These are phyloP conservation scores for Caenorhabditis plicata DNA, from an alignment of 2,888 invertebrate genomes.

Conservation along the genomic window DNA sequence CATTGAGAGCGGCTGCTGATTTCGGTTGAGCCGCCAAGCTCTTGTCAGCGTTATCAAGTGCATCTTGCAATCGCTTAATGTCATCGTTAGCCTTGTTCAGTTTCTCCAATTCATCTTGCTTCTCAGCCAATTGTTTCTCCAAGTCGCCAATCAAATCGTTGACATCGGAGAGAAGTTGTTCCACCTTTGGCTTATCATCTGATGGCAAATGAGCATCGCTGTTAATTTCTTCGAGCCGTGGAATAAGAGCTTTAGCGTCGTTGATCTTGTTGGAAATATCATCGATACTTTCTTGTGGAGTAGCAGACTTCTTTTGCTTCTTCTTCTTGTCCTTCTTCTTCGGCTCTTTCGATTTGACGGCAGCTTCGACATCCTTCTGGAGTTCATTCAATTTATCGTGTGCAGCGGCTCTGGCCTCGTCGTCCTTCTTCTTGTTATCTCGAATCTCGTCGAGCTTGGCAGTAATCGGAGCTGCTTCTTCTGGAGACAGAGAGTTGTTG, in stretches of 20 bases:
- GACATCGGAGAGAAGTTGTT: conserved; percentile 1
- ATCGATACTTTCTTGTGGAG: conserved; percentile 2
- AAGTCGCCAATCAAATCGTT: neutral
- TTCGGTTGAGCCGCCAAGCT: conserved; percentile 9
- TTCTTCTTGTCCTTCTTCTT: conserved; percentile 8
- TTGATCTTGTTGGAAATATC: conserved; percentile 8
- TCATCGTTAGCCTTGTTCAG: conserved; percentile 9
- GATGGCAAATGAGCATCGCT: conserved; percentile 1
- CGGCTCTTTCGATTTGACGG: conserved; percentile 1
- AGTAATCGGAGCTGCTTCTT: neutral
- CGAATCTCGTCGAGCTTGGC: neutral
- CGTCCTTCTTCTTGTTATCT: conserved; percentile 2
- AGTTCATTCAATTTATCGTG: conserved; percentile 20
- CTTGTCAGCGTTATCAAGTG: conserved; percentile 16
- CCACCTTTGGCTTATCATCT: conserved; percentile 4
- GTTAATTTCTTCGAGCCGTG: conserved; percentile 8
- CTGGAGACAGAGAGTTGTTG: conserved; percentile 1
- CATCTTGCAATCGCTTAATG: conserved; percentile 15
- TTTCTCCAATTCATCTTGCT: conserved; percentile 4
- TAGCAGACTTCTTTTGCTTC: too few species aligned
- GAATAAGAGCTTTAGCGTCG: conserved; percentile 10
- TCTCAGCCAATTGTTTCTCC: conserved; percentile 4
- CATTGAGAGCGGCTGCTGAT: conserved; percentile 7
- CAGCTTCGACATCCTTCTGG: conserved; percentile 20
- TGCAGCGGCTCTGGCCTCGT: conserved; percentile 15